Evolutionary conservation across 2,888 invertebrate genomes (phyloP).

Genomic region (Blastobasis adustella): DNA sequence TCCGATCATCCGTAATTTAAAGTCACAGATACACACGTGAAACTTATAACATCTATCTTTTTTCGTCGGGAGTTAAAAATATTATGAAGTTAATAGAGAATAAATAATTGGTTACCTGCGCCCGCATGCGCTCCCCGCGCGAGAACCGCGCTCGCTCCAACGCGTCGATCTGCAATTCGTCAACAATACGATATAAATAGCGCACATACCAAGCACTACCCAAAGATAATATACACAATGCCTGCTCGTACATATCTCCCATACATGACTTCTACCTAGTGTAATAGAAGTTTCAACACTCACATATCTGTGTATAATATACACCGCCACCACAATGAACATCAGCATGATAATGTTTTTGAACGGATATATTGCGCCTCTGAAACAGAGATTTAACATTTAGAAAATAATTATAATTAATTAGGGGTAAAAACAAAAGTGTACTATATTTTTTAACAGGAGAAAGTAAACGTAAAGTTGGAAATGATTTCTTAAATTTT

Average conservation of each 20-base stretch:
- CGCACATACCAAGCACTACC: conserved; percentile 5
- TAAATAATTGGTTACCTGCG: conserved; percentile 26
- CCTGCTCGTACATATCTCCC: conserved; percentile 1
- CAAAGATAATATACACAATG: not conserved
- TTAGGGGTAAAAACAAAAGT: not conserved
- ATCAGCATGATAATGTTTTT: conserved; percentile 62
- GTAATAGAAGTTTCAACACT: conserved; percentile 26
- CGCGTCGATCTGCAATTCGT: conserved; percentile 49
- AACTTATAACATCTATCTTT: too few species aligned
- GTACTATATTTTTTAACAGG: too few species aligned
- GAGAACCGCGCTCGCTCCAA: conserved; percentile 92
- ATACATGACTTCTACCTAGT: too few species aligned
- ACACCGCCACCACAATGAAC: conserved; percentile 46
- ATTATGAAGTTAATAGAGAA: too few species aligned
- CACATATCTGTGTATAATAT: conserved; percentile 66
- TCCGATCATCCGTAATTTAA: too few species aligned
- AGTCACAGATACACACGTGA: too few species aligned
- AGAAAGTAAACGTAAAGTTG: too few species aligned
- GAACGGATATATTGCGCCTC: conserved; percentile 41
- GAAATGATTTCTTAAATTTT: too few species aligned
- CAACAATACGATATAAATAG: conserved; percentile 19
- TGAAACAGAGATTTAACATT: conserved; percentile 33
- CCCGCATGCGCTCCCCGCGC: conserved; percentile 91
- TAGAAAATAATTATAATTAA: not conserved
- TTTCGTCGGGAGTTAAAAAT: too few species aligned